A percentile compares a stretch with the other conserved stretches of the same genome.
phyloP scores from a whole-genome alignment of 2,797 vertebrate genomes.

The Nothura maculosa region DNA sequence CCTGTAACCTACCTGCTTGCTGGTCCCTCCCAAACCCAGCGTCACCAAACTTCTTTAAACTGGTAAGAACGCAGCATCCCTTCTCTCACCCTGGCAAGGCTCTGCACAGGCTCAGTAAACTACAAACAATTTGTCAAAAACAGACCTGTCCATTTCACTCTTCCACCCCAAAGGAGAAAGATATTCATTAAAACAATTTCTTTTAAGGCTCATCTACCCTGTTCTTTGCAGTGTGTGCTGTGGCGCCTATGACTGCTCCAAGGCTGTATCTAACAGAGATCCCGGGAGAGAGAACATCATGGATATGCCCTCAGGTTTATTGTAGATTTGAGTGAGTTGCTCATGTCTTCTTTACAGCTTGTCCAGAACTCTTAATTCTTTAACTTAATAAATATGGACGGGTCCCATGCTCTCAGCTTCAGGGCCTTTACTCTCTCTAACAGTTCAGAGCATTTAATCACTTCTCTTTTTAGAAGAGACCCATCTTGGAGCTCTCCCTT shows the following conservation, averaged over 20 bases:
- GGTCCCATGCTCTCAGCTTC: constrained; percentile 38
- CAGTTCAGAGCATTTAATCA: constrained; percentile 40
- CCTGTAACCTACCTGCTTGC: not conserved
- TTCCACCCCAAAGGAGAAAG: not conserved
- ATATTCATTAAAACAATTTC: constrained; percentile 11
- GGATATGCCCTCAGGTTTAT: constrained; percentile 25
- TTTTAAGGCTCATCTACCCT: constrained; percentile 45
- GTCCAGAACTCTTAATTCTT: constrained; percentile 43
- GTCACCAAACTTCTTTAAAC: not conserved
- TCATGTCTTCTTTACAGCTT: constrained; percentile 14
- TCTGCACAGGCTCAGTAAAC: not conserved
- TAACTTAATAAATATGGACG: constrained; percentile 57
- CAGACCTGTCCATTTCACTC: not conserved
- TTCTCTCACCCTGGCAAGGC: not conserved
- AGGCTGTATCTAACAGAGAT: constrained; percentile 23
- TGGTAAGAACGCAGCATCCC: not conserved
- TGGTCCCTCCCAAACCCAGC: not conserved
- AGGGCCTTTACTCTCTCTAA: constrained; percentile 42
- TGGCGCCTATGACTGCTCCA: not conserved
- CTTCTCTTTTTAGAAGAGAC: constrained; percentile 10
- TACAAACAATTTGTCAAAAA: not conserved
- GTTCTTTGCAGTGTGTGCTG: not conserved
- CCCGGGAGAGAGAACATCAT: constrained; percentile 1
- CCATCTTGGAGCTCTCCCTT: constrained; percentile 5
- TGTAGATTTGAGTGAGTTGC: constrained; percentile 53